Conservation (phyloP, 2,113 vertebrate genomes). For the Oreochromis spilurus region DNA sequence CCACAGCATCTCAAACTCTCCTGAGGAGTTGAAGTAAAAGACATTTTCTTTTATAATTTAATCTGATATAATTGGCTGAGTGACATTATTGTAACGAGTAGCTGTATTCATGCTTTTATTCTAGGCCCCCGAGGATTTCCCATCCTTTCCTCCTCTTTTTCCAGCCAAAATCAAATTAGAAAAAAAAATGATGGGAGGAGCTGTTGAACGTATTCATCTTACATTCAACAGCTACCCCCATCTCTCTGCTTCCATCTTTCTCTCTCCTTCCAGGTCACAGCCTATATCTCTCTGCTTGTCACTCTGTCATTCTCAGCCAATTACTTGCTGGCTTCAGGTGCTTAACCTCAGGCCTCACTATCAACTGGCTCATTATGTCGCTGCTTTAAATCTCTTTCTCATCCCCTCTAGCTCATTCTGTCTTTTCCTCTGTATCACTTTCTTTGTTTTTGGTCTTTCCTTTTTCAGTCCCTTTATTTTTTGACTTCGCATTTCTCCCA, state of each 20-base stretch:
- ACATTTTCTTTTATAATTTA: conserved; percentile 33
- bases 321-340: conserved; percentile 50
- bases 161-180: background rate
- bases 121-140: background rate
- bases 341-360: conserved; percentile 39
- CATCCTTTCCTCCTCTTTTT: background rate
- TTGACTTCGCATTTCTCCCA: background rate
- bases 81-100: conserved; percentile 47
- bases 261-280: conserved; percentile 28
- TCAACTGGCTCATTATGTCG: conserved; percentile 53
- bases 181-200: background rate
- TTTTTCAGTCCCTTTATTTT: background rate
- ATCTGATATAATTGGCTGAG: conserved; percentile 48
- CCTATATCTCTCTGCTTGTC: conserved; percentile 15
- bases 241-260: background rate
- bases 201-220: background rate
- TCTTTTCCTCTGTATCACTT: background rate
- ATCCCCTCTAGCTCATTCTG: background rate
- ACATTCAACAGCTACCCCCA: background rate
- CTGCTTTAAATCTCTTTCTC: conserved; percentile 25
- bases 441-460: background rate
- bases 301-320: conserved; percentile 55
- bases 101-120: conserved; percentile 5
- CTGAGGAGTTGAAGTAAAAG: background rate
- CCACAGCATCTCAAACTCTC: conserved; percentile 2